Conservation (phyloP, 1,140 invertebrate species). For the Rhagoletis zephyria region DNA sequence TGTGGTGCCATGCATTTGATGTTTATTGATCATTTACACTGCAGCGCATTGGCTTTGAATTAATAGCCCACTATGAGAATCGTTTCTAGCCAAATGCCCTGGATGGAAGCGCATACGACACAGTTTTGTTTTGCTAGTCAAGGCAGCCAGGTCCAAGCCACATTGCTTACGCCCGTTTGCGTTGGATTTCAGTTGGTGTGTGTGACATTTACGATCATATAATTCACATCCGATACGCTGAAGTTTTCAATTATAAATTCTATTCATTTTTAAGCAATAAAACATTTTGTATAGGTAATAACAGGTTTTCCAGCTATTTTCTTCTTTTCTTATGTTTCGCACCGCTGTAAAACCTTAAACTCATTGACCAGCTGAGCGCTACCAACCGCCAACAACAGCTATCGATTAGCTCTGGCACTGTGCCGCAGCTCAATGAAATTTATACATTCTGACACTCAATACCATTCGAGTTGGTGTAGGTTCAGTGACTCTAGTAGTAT, state of each 20-base stretch:
- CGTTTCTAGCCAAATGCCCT: not conserved
- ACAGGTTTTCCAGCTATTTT: not conserved
- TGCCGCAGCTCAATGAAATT: no score
- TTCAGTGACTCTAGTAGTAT: not conserved
- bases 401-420: not conserved
- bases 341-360: not conserved
- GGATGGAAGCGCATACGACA: not conserved
- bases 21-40: constrained; percentile 40
- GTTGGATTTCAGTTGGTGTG: not conserved
- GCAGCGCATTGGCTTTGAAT: constrained; percentile 19
- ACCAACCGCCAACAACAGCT: not conserved
- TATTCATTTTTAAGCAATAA: not conserved
- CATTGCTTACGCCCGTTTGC: not conserved
- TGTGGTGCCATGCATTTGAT: not conserved
- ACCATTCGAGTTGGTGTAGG: not conserved
- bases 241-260: not conserved
- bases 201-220: constrained; percentile 36
- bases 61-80: constrained; percentile 1
- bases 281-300: not conserved
- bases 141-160: not conserved
- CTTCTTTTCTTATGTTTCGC: not conserved
- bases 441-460: not conserved
- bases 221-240: not conserved
- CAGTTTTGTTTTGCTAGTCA: not conserved
- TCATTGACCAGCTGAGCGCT: constrained; percentile 38